Base-by-base conservation (phyloP, 2,888 invertebrate genomes). In the Athetis lepigone region DNA sequence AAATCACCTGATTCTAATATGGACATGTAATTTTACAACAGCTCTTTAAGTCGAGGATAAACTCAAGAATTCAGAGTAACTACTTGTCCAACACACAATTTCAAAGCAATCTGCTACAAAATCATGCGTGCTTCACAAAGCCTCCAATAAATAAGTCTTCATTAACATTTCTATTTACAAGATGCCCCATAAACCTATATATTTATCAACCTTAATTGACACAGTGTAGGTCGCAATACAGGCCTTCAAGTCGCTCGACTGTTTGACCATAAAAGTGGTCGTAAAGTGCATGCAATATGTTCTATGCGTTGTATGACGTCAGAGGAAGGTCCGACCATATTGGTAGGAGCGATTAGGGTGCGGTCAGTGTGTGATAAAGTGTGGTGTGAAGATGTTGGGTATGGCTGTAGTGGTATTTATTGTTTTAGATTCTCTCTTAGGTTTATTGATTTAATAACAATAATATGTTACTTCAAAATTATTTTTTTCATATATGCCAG, bases 211-310 rank as follows among this genome's bases (percentile, higher is more conserved):
- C 46, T 42, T 79, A 76, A 76, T 76, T 76, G 77, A 52, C 77
- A 50, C 37, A 43, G 46, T 33, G 43, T 19, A 43, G 40, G 27
- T 59, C 56, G 79, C 43, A 43, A 45, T 21, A 8, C 33, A 18
- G n/a, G 71, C 57, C 71, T 64, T 64, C 76, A 37, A 70, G 42
- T 64, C 36, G 23, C 45, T 37, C 52, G 54, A 37, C 39, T 56
- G 57, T 71, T 71, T 72, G 67, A 39, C 79, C 67, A 72, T 76
- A 79, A 76, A 79, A 55, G 50, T 21, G 39, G 19, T 60, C 67
- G 33, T 76, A 76, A 76, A 76, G 21, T 79, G 77, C 79, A 79
- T 61, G 72, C 67, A 47, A 63, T 79, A 51, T 71, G 72, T 63
- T 23, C 65, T 61, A 54, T 66, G 43, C 62, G 71, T 64, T 63